Evolutionary conservation across 2,797 vertebrate species (phyloP).

Genomic region (Pseudotriccus pelzelni): DNA sequence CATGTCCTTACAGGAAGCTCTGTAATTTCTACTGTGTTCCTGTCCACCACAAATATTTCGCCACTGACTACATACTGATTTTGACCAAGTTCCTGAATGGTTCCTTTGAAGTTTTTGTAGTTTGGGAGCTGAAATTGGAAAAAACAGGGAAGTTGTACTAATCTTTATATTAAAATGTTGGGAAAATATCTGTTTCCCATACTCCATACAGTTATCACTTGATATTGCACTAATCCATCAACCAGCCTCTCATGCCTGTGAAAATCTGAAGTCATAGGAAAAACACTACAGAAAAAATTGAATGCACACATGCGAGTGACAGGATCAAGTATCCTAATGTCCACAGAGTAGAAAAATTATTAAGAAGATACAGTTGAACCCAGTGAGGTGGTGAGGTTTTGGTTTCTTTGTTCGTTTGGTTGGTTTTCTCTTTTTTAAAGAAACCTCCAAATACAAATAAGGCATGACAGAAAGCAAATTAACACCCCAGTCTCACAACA

Average conservation of each 20-base stretch:
- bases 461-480: not conserved
- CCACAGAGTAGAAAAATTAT: not conserved
- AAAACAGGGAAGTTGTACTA: not conserved
- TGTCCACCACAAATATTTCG: constrained; percentile 93
- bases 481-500: not conserved
- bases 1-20: constrained; percentile 98
- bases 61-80: constrained; percentile 97
- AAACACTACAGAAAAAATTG: not conserved
- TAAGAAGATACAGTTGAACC: not conserved
- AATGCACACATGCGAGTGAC: not conserved
- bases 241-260: not conserved
- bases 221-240: not conserved
- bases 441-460: not conserved
- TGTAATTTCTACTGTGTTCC: constrained; percentile 95
- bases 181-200: not conserved
- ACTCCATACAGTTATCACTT: not conserved
- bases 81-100: constrained; percentile 93
- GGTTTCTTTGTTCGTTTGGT: no score
- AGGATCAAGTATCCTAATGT: not conserved
- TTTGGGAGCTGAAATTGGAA: constrained; percentile 87
- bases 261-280: not conserved
- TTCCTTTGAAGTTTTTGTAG: constrained; percentile 97
- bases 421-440: not conserved
- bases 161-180: not conserved
- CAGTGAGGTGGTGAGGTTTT: not conserved